Base-by-base conservation (phyloP, 2,113 vertebrate species). In the Semnopithecus entellus region DNA sequence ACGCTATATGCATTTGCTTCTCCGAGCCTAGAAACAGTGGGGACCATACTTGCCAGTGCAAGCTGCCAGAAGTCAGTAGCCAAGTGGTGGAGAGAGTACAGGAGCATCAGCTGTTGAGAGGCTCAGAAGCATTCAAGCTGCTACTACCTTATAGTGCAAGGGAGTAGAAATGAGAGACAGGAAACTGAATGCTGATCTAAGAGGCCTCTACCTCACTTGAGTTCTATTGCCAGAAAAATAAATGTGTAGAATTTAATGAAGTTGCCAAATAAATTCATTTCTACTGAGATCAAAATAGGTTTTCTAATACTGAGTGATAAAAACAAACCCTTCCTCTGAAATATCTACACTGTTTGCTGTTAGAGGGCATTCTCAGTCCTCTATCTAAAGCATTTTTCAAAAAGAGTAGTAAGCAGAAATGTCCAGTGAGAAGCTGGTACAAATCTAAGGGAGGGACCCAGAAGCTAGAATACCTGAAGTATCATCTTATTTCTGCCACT, bases 21-120 rank as follows among this genome's bases (percentile, higher is more conserved):
- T 89, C 40, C 48, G 79, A 91, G 64, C 82, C 83, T 96, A 79
- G 95, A 97, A 89, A n/a, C 68, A 43, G n/a, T 83, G 61, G 82
- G 84, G 43, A 55, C 52, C 48, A 8, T 25, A 38, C 8, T 81
- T 80, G 50, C 87, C 95, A 87, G 55, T 18, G 18, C 91, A 68
- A 79, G 61, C 20, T 96, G 73, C 93, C 93, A 97, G 89, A 16
- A 91, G 22, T 52, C n/a, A 48, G 89, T 43, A 75, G 96, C 75
- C 95, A 97, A 91, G 68, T 90, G 96, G 95, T 86, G 83, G 35
- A 55, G 55, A 90, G 22, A 25, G 3, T 66, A 27, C 25, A 59
- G 70, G 92, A 89, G 35, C 55, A 30, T 97, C 89, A 90, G 61
- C 76, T 95, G 73, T 40, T 85, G 40, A 91, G 70, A 30, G 43